Percentiles rank a stretch among this genome's conserved stretches.
These are phyloP conservation scores for Cryptus viduatorius DNA, from an alignment of 2,888 invertebrate species.

Conservation along the genomic window DNA sequence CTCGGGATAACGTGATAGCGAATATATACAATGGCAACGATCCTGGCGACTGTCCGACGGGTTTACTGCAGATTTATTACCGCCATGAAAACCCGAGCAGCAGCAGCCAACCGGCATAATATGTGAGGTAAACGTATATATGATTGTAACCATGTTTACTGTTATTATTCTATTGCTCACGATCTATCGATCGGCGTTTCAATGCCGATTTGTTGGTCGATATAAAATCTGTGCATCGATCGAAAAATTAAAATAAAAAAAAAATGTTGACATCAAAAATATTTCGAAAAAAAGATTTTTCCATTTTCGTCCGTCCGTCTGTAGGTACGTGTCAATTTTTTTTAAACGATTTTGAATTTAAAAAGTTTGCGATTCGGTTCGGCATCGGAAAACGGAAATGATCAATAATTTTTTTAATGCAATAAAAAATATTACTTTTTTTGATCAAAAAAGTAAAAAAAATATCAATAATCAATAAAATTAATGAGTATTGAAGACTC, in stretches of 20 bases:
- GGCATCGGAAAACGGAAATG: no score
- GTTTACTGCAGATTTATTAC: constrained; percentile 62
- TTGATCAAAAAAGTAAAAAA: no score
- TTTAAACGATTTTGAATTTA: no score
- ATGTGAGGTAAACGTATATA: constrained; percentile 38
- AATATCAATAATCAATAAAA: no score
- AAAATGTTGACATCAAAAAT: neutral
- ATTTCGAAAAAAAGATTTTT: no score
- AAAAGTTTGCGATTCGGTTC: no score
- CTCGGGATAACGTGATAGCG: constrained; percentile 28
- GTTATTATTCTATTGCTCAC: constrained; percentile 36
- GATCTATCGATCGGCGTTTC: constrained; percentile 41
- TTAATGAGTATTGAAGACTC: no score
- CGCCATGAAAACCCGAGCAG: constrained; percentile 59
- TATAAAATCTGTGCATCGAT: constrained; percentile 47
- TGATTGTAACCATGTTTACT: constrained; percentile 43
- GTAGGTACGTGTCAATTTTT: no score
- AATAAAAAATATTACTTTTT: no score
- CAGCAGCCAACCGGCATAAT: constrained; percentile 26
- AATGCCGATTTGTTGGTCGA: constrained; percentile 51
- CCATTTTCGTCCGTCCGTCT: no score
- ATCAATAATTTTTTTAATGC: no score
- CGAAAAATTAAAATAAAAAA: constrained; percentile 38
- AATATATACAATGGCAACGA: constrained; percentile 37
- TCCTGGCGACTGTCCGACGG: constrained; percentile 59